Percentiles rank a stretch among this genome's conserved stretches.
phyloP scores from a whole-genome alignment of 2,797 vertebrate species.

The Myiotriccus ornatus region DNA sequence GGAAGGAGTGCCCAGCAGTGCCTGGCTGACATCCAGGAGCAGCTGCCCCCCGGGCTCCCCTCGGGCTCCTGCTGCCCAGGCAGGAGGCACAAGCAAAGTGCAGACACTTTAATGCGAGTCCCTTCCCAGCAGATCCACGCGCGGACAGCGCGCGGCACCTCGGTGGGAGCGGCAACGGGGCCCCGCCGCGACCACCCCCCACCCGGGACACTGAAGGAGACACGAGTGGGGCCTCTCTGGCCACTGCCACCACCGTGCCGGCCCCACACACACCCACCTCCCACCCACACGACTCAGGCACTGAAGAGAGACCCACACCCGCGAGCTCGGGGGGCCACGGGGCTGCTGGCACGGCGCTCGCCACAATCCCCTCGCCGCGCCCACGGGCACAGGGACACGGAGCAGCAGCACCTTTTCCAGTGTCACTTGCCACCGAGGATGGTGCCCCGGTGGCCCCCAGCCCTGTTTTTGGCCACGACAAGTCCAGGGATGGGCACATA shows the following conservation, averaged over 20 bases:
- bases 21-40: accelerated
- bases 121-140: constrained; percentile 54
- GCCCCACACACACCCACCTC: background rate
- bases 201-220: background rate
- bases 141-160: background rate
- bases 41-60: background rate
- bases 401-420: constrained; percentile 12
- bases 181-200: accelerated
- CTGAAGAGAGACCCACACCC: constrained; percentile 1
- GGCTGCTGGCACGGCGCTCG: background rate
- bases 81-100: constrained; percentile 5
- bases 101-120: constrained; percentile 60
- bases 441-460: background rate
- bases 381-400: background rate
- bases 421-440: background rate
- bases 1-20: background rate
- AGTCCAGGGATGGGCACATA: background rate
- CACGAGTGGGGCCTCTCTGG: accelerated
- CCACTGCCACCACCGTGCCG: background rate
- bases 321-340: background rate
- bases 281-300: constrained; percentile 26
- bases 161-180: accelerated
- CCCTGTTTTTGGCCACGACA: background rate
- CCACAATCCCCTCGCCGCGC: accelerated
- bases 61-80: background rate